Conservation (phyloP, 2,888 invertebrate genomes). For the Timema cristinae region DNA sequence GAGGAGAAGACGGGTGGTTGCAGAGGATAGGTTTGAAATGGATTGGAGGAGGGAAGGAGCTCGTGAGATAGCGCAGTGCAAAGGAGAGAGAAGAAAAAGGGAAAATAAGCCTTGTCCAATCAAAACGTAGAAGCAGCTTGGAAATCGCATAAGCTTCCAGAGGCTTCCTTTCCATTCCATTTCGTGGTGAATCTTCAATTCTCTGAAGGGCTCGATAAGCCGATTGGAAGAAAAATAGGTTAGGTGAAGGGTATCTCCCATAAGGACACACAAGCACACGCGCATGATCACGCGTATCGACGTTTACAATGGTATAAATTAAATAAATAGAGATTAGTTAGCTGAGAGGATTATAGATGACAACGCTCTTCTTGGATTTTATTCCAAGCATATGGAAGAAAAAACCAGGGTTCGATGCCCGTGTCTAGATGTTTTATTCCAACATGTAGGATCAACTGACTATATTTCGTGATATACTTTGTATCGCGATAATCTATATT, state of each 20-base stretch:
- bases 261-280: neutral
- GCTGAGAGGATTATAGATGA: too few relatives aligned
- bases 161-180: conserved; percentile 24
- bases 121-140: conserved; percentile 24
- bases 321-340: too few relatives aligned
- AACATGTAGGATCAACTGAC: too few relatives aligned
- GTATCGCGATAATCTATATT: too few relatives aligned
- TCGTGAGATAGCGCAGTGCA: neutral
- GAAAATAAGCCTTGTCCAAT: conserved; percentile 23
- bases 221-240: conserved; percentile 23
- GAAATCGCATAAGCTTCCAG: conserved; percentile 24
- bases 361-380: too few relatives aligned
- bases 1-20: neutral
- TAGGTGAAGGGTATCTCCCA: neutral
- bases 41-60: neutral
- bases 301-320: too few relatives aligned
- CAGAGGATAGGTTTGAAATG: neutral
- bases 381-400: too few relatives aligned
- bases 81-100: neutral
- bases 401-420: too few relatives aligned
- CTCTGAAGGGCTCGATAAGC: conserved; percentile 29
- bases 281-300: too few relatives aligned
- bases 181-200: conserved; percentile 26
- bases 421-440: too few relatives aligned
- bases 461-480: too few relatives aligned